phyloP scores from a whole-genome alignment of 1,140 invertebrate species.

The Megalopta genalis region DNA sequence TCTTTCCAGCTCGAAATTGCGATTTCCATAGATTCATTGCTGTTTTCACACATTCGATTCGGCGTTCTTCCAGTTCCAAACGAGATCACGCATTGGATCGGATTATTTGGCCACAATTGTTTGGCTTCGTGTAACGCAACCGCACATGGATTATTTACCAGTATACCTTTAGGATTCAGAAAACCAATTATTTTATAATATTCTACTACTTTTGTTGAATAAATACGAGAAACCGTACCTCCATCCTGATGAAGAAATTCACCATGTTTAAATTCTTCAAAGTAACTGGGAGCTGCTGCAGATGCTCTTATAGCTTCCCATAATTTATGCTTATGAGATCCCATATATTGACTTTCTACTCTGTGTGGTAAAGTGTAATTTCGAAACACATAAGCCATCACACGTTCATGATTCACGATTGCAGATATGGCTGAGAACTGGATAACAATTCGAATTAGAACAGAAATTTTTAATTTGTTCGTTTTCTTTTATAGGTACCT shows the following conservation, averaged over 20 bases:
- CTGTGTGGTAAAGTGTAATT: slow-evolving; percentile 91
- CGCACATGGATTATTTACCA: slow-evolving; percentile 95
- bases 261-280: slow-evolving; percentile 90
- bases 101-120: slow-evolving; percentile 90
- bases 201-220: too few species aligned
- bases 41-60: slow-evolving; percentile 71
- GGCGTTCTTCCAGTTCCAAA: slow-evolving; percentile 89
- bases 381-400: slow-evolving; percentile 93
- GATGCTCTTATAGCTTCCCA: slow-evolving; percentile 96
- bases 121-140: slow-evolving; percentile 94
- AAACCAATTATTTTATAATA: background rate
- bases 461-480: background rate
- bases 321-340: slow-evolving; percentile 86
- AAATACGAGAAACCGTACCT: slow-evolving; percentile 50
- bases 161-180: slow-evolving; percentile 88
- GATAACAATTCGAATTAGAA: slow-evolving; percentile 8
- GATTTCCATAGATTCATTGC: slow-evolving; percentile 65
- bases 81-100: slow-evolving; percentile 92
- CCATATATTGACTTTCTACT: slow-evolving; percentile 89
- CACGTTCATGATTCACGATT: slow-evolving; percentile 88
- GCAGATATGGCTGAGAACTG: slow-evolving; percentile 90
- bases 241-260: slow-evolving; percentile 90
- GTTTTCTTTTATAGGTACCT: slow-evolving; percentile 77
- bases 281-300: slow-evolving; percentile 95
- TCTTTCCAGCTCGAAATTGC: slow-evolving; percentile 85